A percentile compares a stretch with the other conserved stretches of the same genome.
These are phyloP conservation scores for Liasis olivaceus DNA, from an alignment of 2,797 vertebrate genomes.

Conservation along the genomic window DNA sequence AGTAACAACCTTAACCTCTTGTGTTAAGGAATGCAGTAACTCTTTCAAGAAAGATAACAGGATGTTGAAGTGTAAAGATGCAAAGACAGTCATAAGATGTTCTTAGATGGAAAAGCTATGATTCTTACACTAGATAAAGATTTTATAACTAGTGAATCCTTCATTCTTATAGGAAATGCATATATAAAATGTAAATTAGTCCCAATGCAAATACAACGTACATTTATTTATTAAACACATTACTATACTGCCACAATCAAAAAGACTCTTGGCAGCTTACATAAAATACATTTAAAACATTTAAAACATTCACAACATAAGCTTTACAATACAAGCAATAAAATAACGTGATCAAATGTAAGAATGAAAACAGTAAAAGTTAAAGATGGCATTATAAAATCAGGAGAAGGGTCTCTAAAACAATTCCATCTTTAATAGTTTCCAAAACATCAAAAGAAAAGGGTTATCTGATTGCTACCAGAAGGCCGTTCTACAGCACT, in stretches of 20 bases:
- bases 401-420: neutral
- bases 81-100: neutral
- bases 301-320: neutral
- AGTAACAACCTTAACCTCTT: neutral
- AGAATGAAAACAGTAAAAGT: neutral
- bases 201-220: neutral
- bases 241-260: neutral
- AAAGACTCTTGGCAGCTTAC: neutral
- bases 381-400: neutral
- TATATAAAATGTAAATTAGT: neutral
- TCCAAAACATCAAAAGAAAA: neutral
- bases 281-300: neutral
- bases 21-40: neutral
- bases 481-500: neutral
- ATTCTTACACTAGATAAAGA: too few relatives aligned
- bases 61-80: neutral
- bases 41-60: neutral
- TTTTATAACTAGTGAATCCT: neutral
- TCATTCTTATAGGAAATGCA: neutral
- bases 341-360: neutral
- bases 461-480: neutral
- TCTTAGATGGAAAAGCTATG: neutral
- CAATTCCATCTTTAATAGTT: neutral
- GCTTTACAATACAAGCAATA: neutral
- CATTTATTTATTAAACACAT: neutral